Base-by-base conservation (phyloP, 2,113 vertebrate species). In the Burhinus bistriatus region DNA sequence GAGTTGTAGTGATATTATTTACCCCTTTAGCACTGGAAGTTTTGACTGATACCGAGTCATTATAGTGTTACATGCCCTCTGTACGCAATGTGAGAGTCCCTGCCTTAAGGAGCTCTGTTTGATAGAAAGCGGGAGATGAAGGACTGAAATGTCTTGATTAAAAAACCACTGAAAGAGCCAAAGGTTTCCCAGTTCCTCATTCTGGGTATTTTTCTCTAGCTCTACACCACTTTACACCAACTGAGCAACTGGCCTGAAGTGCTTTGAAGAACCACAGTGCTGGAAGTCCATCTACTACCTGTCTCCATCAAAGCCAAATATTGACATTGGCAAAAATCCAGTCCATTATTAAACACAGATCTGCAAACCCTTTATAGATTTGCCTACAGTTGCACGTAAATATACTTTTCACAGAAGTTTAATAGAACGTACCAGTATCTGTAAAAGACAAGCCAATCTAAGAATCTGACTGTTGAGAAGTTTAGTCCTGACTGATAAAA, bases 271-370 rank as follows among this genome's bases (percentile, higher is more conserved):
- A 5, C n/a, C 30, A 27, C 36, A 29, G 29, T 71, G 47, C 45
- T 96, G 47, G 23, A 91, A 87, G 72, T 86, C 68, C 49, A 57
- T 83, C 25, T 87, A 44, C 34, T 79, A 49, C 52, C 69, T 80
- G 72, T 84, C 27, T 95, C 34, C 69, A 65, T 91, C 62, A 66
- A 88, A 90, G 94, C 87, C 84, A 93, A 21, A 85, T 93, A 94
- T 85, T 95, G 91, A 89, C 51, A 34, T n/a, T 95, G 87, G 87
- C 81, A 83, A 85, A 89, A 95, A 54, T 91, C 58, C 87, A 91
- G 49, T 85, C 20, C 22, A 15, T 92, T 94, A 71, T 95, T 95
- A 95, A 95, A 93, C 44, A 71, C 49, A 91, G 70, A 89, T 91
- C 78, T 96, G 61, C 49, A 95, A 89, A 76, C 61, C 10, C 69